Evolutionary conservation across 2,113 vertebrate genomes (phyloP).

Genomic region (Eclectus roratus): DNA sequence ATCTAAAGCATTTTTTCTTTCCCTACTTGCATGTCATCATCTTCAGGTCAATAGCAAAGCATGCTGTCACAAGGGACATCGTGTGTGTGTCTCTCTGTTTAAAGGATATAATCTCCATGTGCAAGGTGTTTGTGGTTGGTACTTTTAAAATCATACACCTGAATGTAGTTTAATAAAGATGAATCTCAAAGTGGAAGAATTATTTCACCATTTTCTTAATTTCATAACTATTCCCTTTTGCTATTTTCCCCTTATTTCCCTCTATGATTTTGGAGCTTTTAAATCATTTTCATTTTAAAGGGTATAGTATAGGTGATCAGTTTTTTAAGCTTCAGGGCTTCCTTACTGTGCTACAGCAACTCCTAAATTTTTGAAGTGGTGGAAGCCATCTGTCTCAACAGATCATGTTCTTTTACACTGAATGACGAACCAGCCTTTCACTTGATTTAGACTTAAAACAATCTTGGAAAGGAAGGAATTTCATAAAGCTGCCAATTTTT

Average conservation of each 20-base stretch:
- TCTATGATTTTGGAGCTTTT: neutral
- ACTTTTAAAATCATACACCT: neutral
- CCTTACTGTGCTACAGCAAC: neutral
- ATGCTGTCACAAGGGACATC: neutral
- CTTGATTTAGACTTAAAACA: conserved; percentile 30
- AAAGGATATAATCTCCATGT: neutral
- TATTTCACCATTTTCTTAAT: neutral
- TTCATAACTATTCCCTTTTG: neutral
- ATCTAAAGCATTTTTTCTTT: neutral
- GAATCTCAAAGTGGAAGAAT: neutral
- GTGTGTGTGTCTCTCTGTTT: neutral
- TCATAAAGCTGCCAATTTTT: conserved; percentile 54
- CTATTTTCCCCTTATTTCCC: neutral
- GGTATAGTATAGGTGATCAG: neutral
- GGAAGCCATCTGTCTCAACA: conserved; percentile 61
- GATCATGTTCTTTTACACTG: conserved; percentile 59
- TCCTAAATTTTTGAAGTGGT: conserved; percentile 34
- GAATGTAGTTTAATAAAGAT: neutral
- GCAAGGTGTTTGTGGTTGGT: neutral
- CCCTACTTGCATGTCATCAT: neutral
- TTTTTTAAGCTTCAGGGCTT: neutral
- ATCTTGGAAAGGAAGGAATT: conserved; percentile 46
- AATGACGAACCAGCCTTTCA: conserved; percentile 13
- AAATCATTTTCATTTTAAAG: neutral
- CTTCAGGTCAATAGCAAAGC: conserved; percentile 8